These are phyloP conservation scores for Panthera uncia DNA, from an alignment of 2,113 vertebrate species.

Conservation along the genomic window DNA sequence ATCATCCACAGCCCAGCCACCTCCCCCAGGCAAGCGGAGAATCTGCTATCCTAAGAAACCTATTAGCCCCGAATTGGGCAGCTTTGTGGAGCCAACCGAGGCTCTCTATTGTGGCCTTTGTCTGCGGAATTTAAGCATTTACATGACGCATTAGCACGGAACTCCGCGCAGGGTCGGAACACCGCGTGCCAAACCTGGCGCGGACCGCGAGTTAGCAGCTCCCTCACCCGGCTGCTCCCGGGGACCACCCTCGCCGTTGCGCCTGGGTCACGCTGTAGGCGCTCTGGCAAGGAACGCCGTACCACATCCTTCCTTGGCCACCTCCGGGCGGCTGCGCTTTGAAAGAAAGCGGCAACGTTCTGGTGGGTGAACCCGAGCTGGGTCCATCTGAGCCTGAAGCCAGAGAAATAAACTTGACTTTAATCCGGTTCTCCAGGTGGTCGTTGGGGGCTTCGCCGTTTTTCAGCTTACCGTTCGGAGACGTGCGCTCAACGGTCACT, in stretches of 20 bases:
- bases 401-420: not conserved
- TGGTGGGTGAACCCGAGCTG: not conserved
- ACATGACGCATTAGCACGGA: conserved; percentile 57
- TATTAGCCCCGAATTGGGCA: conserved; percentile 63
- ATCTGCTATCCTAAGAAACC: conserved; percentile 60
- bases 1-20: conserved; percentile 57
- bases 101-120: conserved; percentile 73
- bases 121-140: conserved; percentile 51
- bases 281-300: not conserved
- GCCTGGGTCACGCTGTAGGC: not conserved
- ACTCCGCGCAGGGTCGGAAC: not conserved
- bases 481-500: not conserved
- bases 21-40: conserved; percentile 10
- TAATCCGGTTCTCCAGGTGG: not conserved
- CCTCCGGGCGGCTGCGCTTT: not conserved
- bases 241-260: too few relatives aligned
- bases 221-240: not conserved
- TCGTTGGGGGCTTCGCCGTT: not conserved
- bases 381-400: not conserved
- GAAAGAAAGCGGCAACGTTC: not conserved
- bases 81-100: conserved; percentile 72
- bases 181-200: not conserved
- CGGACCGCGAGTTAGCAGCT: not conserved
- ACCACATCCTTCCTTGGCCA: not conserved
- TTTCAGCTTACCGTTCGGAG: not conserved